phyloP scores from a whole-genome alignment of 2,797 vertebrate species.

The Parambassis ranga region DNA sequence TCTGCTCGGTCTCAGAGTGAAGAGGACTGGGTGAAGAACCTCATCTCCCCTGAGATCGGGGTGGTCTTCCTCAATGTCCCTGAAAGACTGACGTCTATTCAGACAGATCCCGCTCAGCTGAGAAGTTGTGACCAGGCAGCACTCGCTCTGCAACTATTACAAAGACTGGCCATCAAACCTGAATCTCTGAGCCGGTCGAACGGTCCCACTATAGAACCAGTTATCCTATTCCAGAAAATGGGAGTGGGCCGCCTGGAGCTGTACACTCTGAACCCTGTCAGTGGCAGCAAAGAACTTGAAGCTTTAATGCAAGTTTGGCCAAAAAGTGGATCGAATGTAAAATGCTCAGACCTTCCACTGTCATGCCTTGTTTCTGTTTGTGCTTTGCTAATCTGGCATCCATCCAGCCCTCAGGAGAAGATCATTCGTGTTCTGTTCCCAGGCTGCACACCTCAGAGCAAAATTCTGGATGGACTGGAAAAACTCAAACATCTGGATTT shows the following conservation, averaged over 20 bases:
- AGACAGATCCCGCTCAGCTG: constrained; percentile 72
- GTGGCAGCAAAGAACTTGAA: constrained; percentile 84
- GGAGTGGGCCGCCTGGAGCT: constrained; percentile 93
- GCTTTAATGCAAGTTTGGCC: constrained; percentile 82
- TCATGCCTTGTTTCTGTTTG: constrained; percentile 84
- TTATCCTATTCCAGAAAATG: constrained; percentile 94
- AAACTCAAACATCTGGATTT: constrained; percentile 90
- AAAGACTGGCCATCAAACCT: constrained; percentile 81
- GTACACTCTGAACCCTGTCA: constrained; percentile 89
- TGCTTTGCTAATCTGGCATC: constrained; percentile 92
- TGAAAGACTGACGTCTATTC: constrained; percentile 59
- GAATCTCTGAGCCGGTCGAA: constrained; percentile 74
- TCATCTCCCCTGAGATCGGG: constrained; percentile 90
- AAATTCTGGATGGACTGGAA: constrained; percentile 89
- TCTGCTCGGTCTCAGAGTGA: constrained; percentile 53
- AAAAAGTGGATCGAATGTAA: constrained; percentile 28
- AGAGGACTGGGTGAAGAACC: constrained; percentile 83
- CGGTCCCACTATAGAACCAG: constrained; percentile 76
- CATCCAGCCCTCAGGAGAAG: constrained; percentile 84
- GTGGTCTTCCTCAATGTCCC: constrained; percentile 90
- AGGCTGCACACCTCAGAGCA: constrained; percentile 87
- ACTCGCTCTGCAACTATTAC: constrained; percentile 79
- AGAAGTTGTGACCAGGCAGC: constrained; percentile 83
- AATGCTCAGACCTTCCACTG: constrained; percentile 70
- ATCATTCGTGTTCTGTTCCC: constrained; percentile 92